Base-by-base conservation (phyloP, 1,140 invertebrate genomes). In the Aphelinus certus region DNA sequence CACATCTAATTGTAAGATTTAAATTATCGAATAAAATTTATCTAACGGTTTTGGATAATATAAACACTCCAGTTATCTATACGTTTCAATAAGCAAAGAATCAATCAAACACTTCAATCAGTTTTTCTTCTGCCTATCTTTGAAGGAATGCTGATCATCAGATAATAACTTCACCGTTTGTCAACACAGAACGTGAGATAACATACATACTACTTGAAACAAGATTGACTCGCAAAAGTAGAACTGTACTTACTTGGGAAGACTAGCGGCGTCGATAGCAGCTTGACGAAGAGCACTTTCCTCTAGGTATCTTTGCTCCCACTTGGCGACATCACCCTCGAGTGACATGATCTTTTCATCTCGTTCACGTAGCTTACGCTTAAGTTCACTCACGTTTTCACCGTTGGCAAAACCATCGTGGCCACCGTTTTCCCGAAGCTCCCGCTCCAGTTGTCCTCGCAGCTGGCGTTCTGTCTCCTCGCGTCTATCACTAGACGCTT, bases 221-320 rank as follows among this genome's bases (percentile, higher is more conserved):
- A 26, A 26, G 26, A 26, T 26, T 26, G 26, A 26, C 26, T 26
- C 26, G 26, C 26, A 26, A 26, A 26, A 26, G 26, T 26, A 26
- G 26, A 26, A 26, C 26, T 26, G 26, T 26, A 78, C 88, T 87
- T 84, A 95, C 93, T 95, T 95, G 76, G 94, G 94, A 85, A 95
- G 92, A 83, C 94, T 94, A 58, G 94, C 94, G 68, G 94, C 94
- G 83, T 95, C 94, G 60, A 95, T 94, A 45, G 94, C 94, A 57
- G 94, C 93, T 86, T 96, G 95, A 60, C 94, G 88, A 71, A 95
- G 85, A 51, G 95, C 94, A 77, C 92, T 94, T 85, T 96, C 95
- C 85, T 96, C 95, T 5, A 96, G 87, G 86, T 95, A 96, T 62
- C 94, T 91, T 87, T 96, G 95, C 85, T 96, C 95, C 94, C 95